These are phyloP conservation scores for Jacana jacana DNA, from an alignment of 2,113 vertebrate genomes.

Conservation along the genomic window DNA sequence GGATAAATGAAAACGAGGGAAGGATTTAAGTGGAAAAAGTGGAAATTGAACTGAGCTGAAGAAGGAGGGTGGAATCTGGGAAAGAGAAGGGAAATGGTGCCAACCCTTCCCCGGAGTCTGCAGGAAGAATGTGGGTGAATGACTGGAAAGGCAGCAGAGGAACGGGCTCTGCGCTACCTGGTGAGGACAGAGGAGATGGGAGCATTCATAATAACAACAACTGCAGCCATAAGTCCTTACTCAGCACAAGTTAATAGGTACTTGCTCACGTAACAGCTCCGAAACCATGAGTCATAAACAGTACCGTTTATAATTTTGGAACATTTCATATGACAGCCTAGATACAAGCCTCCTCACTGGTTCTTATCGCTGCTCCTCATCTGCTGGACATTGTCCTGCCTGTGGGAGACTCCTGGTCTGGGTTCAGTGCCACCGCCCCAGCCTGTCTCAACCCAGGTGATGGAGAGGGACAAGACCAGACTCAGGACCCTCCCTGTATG, in stretches of 20 bases:
- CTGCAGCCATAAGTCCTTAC: slow-evolving; percentile 18
- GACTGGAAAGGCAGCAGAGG: neutral
- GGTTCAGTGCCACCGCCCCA: neutral
- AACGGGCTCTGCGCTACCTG: neutral
- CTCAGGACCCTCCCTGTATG: neutral
- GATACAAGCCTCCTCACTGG: neutral
- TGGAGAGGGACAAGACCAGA: neutral
- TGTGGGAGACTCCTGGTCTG: neutral
- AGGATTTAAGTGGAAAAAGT: neutral
- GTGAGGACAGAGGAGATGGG: neutral
- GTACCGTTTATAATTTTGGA: slow-evolving; percentile 34
- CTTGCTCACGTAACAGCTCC: slow-evolving; percentile 22
- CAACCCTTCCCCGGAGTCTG: neutral
- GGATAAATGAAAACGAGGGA: neutral
- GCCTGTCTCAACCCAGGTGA: neutral
- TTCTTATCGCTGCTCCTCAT: neutral
- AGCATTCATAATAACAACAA: neutral
- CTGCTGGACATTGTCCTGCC: neutral
- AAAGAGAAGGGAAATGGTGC: neutral
- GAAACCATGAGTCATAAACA: slow-evolving; percentile 30
- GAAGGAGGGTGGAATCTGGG: neutral
- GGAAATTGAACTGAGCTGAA: neutral
- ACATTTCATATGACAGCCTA: neutral
- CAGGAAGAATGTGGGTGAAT: neutral
- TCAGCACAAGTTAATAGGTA: slow-evolving; percentile 49